Base-by-base conservation (phyloP, 2,888 invertebrate species). In the Plebejus argus region DNA sequence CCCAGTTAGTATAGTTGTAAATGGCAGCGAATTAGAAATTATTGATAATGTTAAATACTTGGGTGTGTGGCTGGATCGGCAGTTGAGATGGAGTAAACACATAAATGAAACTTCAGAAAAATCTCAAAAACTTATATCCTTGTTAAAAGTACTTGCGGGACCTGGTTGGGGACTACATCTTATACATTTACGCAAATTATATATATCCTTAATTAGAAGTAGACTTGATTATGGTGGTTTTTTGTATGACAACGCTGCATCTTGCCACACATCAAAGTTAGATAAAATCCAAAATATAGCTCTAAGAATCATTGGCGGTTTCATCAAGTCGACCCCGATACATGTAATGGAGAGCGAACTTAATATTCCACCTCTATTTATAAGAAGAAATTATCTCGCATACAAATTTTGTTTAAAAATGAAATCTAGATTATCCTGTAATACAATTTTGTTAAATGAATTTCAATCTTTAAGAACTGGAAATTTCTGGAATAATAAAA, bases 11-110 rank as follows among this genome's bases (percentile, higher is more conserved):
- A n/a, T 79, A 45, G 56, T 33, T 28, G 53, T 80, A 7, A 74
- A 78, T 70, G 58, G 76, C 35, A 70, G 7, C 0, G 3, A 4
- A 12, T 28, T 79, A 15, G 72, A 79, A 23, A 20, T n/a, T 2
- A 76, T 78, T 15, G 45, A 77, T 8, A 49, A 8, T 15, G 75
- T 79, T 7, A 81, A 78, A 77, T 79, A 79, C 70, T 70, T 81
- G n/a, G 81, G 80, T 15, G 2, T 80, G 15, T 79, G 78, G 78
- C 12, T 80, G 20, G 81, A 81, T 74, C 35, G 78, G 2, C 77
- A 76, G 5, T 72, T 81, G 7, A 61, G 75, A 76, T 81, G 78
- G 79, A 66, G 70, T 18, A 77, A 76, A 71, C 79, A 81, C 23
- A 72, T 77, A 18, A 79, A 77, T 20, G 79, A 79, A 39, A 39